Base-by-base conservation (phyloP, 2,113 vertebrate genomes). In the Ophiodon elongatus region DNA sequence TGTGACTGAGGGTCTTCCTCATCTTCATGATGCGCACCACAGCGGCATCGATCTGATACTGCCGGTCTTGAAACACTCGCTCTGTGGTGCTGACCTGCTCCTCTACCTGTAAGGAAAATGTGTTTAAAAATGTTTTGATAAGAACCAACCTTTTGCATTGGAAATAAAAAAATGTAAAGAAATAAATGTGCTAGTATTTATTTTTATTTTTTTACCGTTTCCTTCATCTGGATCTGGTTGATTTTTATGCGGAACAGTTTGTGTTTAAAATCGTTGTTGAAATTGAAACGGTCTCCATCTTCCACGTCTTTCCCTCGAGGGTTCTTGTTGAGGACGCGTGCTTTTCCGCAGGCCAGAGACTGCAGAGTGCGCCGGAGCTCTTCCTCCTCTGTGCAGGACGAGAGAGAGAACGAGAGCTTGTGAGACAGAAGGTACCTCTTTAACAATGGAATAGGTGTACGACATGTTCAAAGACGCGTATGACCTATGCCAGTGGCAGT, bases 151-250 rank as follows among this genome's bases (percentile, higher is more conserved):
- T 33, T 39, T n/a, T 4, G 45, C 23, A 29, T 4, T 59, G 8
- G 10, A 19, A 23, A 21, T 6, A 56, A 31, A 60, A 63, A 37
- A 29, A 6, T 31, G 29, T 27, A 23, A 52, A 63, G 2, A 64
- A 3, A 52, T 31, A 64, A 69, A 63, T 10, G 6, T 14, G 15
- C 1, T 4, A 3, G 8, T 59, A 6, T 73, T 21, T 50, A 37
- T 37, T 23, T 50, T 2, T 17, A 1, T 39, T 15, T n/a, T 52
- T 66, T 66, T 97, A 99, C 98, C 95, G 98, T 99, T 96, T 99
- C 98, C 92, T 99, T 99, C 98, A 99, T 99, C 93, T 99, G 98
- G 93, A 99, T 99, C 96, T 99, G 98, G 95, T 99, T 99, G 95
- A 99, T 99, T 92, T 99, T 99, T 95, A 99, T 99, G 93, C 98